Evolutionary conservation across 2,888 invertebrate species (phyloP), one percentile per base, ranked within the genome.

Genomic region (Hermaeophaga mercurialis): DNA sequence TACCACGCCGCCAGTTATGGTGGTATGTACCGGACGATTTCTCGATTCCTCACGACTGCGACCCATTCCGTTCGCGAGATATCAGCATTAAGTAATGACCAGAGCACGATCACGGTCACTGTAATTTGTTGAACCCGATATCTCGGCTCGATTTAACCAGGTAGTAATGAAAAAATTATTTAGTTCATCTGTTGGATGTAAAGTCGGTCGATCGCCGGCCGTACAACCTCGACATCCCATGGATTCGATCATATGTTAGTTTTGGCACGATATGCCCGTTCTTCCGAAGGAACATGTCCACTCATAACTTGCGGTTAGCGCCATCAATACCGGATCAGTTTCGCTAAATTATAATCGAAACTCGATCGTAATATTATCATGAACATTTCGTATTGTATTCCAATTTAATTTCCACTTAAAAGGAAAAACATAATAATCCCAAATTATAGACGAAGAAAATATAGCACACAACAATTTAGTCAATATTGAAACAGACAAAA

Each of bases 71-170:
- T 71, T 72, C 74, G 73, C 74, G 75, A 73, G 74, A 70, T 73
- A 73, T 74, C 74, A 73, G 72, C 70, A 74, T 75, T 75, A 74
- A 71, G 73, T 74, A 74, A 75, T 74, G 73, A 73, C 74, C 72
- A 67, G 64, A 65, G 69, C 74, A 75, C 73, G 73, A 75, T 72
- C 73, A 73, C 74, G 73, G 74, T 73, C 74, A 74, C 70, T 70
- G 72, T 72, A 73, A 74, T 75, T 74, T 74, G 73, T 73, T 74
- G 74, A 73, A 73, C 74, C 71, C 72, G 69, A 71, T 71, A 69
- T 69, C 67, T 72, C 63, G 71, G 67, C 70, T 72, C 66, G 70
- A 70, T 71, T 71, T 72, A 71, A 72, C 69, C 72, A 69, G 71
- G 65, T 66, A 68, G 68, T 67, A 69, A 72, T 70, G 71, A 73